Conservation (phyloP, 2,888 invertebrate species). For the Apodemia mormo region DNA sequence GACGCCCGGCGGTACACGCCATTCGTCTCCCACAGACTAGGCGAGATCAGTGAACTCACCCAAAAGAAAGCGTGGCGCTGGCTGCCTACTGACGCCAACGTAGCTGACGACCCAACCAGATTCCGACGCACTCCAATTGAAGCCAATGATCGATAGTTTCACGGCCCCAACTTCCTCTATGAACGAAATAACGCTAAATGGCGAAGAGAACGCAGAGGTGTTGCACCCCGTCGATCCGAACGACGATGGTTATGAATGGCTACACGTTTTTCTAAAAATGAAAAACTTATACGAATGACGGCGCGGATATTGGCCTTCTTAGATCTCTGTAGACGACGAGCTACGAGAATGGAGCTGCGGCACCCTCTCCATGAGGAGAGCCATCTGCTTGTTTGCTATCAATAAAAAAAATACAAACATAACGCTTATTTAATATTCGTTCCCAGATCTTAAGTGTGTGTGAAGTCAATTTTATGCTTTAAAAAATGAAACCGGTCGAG, state of each 20-base stretch:
- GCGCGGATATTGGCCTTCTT: constrained; percentile 15
- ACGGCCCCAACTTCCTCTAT: constrained; percentile 14
- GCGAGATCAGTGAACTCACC: not conserved
- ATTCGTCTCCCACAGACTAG: not conserved
- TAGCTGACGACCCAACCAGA: constrained; percentile 24
- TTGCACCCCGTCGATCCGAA: not conserved
- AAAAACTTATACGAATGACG: constrained; percentile 8
- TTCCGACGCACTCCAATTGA: not conserved
- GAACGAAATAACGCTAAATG: not conserved
- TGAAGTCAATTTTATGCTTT: too few relatives aligned
- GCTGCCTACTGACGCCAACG: constrained; percentile 1
- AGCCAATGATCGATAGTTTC: constrained; percentile 18
- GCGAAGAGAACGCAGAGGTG: not conserved
- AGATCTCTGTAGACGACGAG: constrained; percentile 6
- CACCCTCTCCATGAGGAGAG: not conserved
- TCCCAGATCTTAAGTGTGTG: too few relatives aligned
- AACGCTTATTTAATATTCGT: too few relatives aligned
- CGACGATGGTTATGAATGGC: not conserved
- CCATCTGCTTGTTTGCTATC: too few relatives aligned
- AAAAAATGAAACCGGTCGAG: too few relatives aligned
- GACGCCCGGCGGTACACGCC: not conserved
- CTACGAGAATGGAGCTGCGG: not conserved
- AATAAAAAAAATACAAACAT: too few relatives aligned
- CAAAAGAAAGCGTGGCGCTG: not conserved
- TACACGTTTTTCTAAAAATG: constrained; percentile 16